Percentiles rank a stretch among this genome's conserved stretches.
phyloP scores from a whole-genome alignment of 1,140 invertebrate genomes.

The Amyelois transitella region DNA sequence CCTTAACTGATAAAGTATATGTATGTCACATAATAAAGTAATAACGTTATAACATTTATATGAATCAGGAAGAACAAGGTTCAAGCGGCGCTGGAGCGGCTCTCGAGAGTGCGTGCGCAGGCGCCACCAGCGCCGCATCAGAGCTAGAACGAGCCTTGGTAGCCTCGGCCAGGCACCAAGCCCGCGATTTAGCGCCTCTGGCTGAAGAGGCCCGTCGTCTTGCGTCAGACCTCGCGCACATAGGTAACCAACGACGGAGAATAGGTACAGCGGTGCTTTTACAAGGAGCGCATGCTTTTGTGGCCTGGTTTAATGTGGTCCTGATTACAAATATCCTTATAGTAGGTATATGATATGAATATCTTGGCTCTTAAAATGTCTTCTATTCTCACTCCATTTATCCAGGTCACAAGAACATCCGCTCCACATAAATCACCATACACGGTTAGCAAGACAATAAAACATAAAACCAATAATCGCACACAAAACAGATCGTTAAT shows the following conservation, averaged over 20 bases:
- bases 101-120: conserved; percentile 60
- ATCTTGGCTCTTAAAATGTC: too few relatives aligned
- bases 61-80: conserved; percentile 65
- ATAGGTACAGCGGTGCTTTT: conserved; percentile 46
- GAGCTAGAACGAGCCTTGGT: conserved; percentile 63
- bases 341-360: too few relatives aligned
- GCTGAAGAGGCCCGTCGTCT: conserved; percentile 64
- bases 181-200: conserved; percentile 58
- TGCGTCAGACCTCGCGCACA: conserved; percentile 66
- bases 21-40: neutral
- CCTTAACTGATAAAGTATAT: neutral
- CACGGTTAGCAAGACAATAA: neutral
- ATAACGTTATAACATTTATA: neutral
- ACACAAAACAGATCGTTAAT: neutral
- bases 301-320: conserved; percentile 21
- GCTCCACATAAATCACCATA: conserved; percentile 7
- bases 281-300: conserved; percentile 37
- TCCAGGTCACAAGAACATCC: conserved; percentile 35
- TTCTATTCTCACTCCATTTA: too few relatives aligned
- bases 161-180: conserved; percentile 62
- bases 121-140: conserved; percentile 54
- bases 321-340: too few relatives aligned
- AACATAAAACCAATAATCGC: neutral
- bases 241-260: conserved; percentile 57
- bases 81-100: conserved; percentile 52